Percentiles rank a stretch among this genome's conserved stretches.
These are phyloP conservation scores for Apocrypta bakeri DNA, from an alignment of 1,140 invertebrate genomes.

Conservation along the genomic window DNA sequence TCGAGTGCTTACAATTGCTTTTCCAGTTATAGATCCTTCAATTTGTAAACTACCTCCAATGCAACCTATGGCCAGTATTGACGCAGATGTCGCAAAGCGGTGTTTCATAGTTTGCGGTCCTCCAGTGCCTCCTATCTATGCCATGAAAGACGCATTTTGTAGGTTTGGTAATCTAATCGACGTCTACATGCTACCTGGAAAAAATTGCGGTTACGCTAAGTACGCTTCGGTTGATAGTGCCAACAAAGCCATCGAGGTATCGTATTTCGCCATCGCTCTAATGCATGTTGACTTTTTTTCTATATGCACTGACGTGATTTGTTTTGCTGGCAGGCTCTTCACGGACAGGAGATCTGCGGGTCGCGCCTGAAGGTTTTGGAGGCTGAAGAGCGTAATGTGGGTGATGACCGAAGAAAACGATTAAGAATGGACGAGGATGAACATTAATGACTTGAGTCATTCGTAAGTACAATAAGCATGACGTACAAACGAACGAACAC, in stretches of 20 bases:
- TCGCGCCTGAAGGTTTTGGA: conserved; percentile 90
- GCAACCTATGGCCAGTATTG: conserved; percentile 83
- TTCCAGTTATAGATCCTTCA: conserved; percentile 67
- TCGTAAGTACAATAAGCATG: conserved; percentile 67
- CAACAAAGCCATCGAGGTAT: conserved; percentile 83
- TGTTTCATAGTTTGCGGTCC: conserved; percentile 89
- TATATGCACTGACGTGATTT: not conserved
- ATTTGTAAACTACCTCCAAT: conserved; percentile 81
- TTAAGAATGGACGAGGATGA: conserved; percentile 74
- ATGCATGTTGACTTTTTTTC: not conserved
- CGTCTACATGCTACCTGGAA: conserved; percentile 90
- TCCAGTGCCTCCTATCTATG: conserved; percentile 83
- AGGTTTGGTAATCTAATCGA: conserved; percentile 95
- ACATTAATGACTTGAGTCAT: conserved; percentile 63
- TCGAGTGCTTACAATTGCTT: conserved; percentile 11
- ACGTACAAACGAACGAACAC: conserved; percentile 36
- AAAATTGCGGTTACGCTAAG: conserved; percentile 94
- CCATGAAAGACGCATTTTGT: conserved; percentile 92
- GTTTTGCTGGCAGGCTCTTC: conserved; percentile 75
- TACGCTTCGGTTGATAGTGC: conserved; percentile 88
- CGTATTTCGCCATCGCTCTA: not conserved
- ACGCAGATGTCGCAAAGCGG: conserved; percentile 81
- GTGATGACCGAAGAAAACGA: conserved; percentile 76
- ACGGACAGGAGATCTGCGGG: conserved; percentile 89
- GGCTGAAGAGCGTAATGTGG: conserved; percentile 85